These are phyloP conservation scores for Ageneiosus marmoratus DNA, from an alignment of 2,113 vertebrate species.

Conservation along the genomic window DNA sequence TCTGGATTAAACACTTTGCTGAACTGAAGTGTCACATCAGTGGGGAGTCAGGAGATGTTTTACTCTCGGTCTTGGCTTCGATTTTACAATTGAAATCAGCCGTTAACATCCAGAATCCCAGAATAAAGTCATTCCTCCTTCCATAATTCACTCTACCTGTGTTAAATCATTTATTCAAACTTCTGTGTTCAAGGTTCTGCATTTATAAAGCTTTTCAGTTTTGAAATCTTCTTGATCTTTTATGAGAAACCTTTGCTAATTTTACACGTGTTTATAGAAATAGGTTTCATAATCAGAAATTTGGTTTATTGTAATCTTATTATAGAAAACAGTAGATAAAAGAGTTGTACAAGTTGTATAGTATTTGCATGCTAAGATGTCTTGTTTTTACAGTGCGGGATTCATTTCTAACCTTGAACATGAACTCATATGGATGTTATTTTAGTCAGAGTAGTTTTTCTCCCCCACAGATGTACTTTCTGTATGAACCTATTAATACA, in stretches of 20 bases:
- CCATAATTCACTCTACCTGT: neutral
- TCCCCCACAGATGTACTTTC: neutral
- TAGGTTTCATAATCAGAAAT: neutral
- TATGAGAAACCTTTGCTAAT: neutral
- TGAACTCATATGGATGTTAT: neutral
- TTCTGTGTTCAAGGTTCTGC: neutral
- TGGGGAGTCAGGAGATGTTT: neutral
- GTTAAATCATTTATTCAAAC: neutral
- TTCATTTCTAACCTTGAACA: neutral
- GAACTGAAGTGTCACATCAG: neutral
- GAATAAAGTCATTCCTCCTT: neutral
- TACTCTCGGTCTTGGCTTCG: neutral
- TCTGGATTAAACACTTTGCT: slow-evolving; percentile 4
- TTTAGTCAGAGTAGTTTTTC: neutral
- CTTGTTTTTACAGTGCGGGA: neutral
- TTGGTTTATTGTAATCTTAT: neutral
- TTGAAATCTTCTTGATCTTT: neutral
- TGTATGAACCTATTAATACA: neutral
- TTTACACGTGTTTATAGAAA: neutral
- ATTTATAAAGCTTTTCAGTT: neutral
- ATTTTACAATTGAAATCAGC: slow-evolving; percentile 2
- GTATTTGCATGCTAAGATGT: neutral
- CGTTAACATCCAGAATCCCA: neutral
- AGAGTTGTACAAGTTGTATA: neutral
- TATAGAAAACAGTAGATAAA: neutral